Base-by-base conservation (phyloP, 2,113 vertebrate species). In the Eonycteris spelaea region DNA sequence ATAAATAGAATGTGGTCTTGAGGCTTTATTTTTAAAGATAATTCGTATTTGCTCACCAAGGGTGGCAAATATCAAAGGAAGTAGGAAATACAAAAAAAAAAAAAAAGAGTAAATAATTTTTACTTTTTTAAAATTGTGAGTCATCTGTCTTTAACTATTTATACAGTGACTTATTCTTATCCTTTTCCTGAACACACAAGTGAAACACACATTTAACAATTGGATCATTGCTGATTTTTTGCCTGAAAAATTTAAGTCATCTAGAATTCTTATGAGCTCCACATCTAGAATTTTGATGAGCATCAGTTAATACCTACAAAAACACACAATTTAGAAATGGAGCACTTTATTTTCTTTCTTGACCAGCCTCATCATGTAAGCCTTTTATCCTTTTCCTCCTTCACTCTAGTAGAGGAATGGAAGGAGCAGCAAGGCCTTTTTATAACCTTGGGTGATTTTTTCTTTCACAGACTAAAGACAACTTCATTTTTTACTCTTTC, bases 11-110 rank as follows among this genome's bases (percentile, higher is more conserved):
- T 99, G 99, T 5, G 98, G 97, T 95, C 99, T 99, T 61, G 98
- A 98, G 10, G 99, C 99, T 97, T 99, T 98, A 96, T 99, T 99
- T 98, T 99, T 99, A 96, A 99, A 99, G 97, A 99, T 97, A 82
- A 99, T 97, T 86, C 73, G 97, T 35, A 99, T 94, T 98, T 98
- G 99, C 89, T 99, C 98, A 51, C 99, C 99, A 28, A 75, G 97
- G 11, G 98, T 97, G 94, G 98, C 98, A 18, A 98, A 97, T 94
- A 99, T 98, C 94, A 99, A 98, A 6, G 99, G 99, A 88, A 99
- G 99, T 99, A 97, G 80, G 59, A 80, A 74, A 94, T 93, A 75
- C n/a, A 71, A 95, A 97, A 53, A 12, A 48, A 48, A 13, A 48
- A 12, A 45, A 45, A 45, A 45, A 43, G 7, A 43, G 45, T 84